Conservation (phyloP, 2,113 vertebrate species). For the Halcyon malimbica region DNA sequence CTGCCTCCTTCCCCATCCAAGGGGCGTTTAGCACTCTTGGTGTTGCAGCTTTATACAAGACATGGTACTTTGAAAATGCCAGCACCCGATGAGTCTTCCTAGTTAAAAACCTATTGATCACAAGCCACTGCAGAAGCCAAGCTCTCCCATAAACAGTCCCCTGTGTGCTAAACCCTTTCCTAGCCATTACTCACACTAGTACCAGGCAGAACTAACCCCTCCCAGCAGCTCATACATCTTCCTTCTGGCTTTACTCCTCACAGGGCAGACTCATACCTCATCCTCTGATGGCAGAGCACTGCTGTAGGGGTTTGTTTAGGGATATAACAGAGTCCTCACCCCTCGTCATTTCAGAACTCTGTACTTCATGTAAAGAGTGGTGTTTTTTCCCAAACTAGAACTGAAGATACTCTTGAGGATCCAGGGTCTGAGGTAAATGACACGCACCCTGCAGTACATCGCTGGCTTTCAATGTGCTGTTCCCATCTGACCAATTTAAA, state of each 20-base stretch:
- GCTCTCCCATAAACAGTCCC: background rate
- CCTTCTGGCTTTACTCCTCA: background rate
- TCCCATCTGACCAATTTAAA: rapidly evolving
- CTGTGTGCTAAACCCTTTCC: background rate
- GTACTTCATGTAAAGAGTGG: rapidly evolving
- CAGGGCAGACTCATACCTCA: rapidly evolving
- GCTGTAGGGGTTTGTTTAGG: no score
- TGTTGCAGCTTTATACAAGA: background rate
- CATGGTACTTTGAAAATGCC: background rate
- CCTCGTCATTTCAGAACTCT: background rate
- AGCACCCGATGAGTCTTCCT: background rate
- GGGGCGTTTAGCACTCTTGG: background rate
- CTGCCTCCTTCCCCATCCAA: rapidly evolving
- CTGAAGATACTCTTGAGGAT: rapidly evolving
- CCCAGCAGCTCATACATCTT: background rate
- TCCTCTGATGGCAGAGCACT: background rate
- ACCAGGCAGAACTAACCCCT: background rate
- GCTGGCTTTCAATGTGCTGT: rapidly evolving
- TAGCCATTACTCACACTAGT: background rate
- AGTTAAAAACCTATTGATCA: background rate
- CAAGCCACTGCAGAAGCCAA: rapidly evolving
- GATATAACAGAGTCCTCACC: background rate
- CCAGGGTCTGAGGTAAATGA: rapidly evolving
- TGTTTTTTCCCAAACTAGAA: no score
- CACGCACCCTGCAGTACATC: background rate